Percentiles rank a stretch among this genome's conserved stretches.
These are phyloP conservation scores for Drosophila sechellia DNA, from an alignment of 1,140 invertebrate species.

Conservation along the genomic window DNA sequence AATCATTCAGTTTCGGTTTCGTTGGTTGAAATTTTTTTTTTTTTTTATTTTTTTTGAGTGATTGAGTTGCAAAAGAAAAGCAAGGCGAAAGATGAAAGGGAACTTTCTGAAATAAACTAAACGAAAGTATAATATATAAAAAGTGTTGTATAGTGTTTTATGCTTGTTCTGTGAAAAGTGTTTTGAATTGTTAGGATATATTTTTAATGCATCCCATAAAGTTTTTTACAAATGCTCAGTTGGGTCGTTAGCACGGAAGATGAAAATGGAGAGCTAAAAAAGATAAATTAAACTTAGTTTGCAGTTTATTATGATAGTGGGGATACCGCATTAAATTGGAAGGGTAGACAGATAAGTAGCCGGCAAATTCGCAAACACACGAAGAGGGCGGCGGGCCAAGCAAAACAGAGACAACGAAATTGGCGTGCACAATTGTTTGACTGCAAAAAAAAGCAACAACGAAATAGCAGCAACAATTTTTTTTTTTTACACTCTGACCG, in stretches of 20 bases:
- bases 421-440: constrained; percentile 61
- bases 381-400: constrained; percentile 17
- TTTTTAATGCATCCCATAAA: neutral
- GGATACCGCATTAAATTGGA: neutral
- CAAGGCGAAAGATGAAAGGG: constrained; percentile 5
- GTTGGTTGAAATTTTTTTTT: constrained; percentile 14
- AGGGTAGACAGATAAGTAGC: constrained; percentile 45
- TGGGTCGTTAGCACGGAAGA: no score
- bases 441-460: constrained; percentile 39
- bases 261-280: no score
- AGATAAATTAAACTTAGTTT: neutral
- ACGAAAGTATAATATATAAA: neutral
- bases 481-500: constrained; percentile 58
- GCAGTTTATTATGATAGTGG: neutral
- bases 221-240: neutral
- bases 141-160: neutral
- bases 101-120: neutral
- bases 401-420: constrained; percentile 36
- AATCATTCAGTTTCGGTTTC: constrained; percentile 40
- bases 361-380: constrained; percentile 17
- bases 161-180: neutral
- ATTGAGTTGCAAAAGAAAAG: constrained; percentile 5
- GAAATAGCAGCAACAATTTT: constrained; percentile 11
- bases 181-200: neutral
- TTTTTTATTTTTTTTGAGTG: constrained; percentile 4